Evolutionary conservation across 2,888 invertebrate genomes (phyloP), one percentile per base, ranked within the genome.

Genomic region (Asteroscopus sphinx): DNA sequence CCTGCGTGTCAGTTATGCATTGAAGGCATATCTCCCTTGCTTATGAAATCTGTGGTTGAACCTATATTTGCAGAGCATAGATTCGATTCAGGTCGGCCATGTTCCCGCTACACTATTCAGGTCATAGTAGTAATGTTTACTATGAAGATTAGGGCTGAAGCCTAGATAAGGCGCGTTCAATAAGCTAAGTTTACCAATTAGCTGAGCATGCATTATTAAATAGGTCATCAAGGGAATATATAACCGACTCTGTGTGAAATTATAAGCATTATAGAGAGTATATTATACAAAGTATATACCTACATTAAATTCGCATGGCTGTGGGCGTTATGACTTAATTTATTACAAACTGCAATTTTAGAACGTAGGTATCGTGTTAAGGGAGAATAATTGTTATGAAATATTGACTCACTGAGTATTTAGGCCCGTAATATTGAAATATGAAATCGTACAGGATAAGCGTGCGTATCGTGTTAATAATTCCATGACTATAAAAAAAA

Each of bases 151-250:
- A 5, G 33, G n/a, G n/a, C 12, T 48, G 17, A 21, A 11, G 13
- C 7, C 3, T 28, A 16, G 36, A 40, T 44, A 21, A 25, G 11
- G 28, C 21, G 15, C 3, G 2, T 40, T 25, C 12, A 37, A 33
- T 33, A 33, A 5, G 16, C 51, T 25, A 33, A 45, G 36, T 57
- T 62, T 46, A 33, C 32, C 28, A 32, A 49, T 25, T 13, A 36
- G 41, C 16, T 28, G 35, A 49, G 15, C 9, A 16, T 7, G 8
- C n/a, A 37, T 28, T 21, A 13, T 21, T 42, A 33, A 37, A 41
- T 28, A 41, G 15, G 39, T 33, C 28, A 48, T 62, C n/a, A 39
- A 39, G 32, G 15, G 9, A 25, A 1, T 33, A 3, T 28, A 5
- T 1, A 2, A 17, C 15, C 17, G 12, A 39, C 7, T 32, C 9